Percentiles rank a stretch among this genome's conserved stretches.
phyloP scores from a whole-genome alignment of 64 coral and sea anemone species.

The Anthopleura sola region DNA sequence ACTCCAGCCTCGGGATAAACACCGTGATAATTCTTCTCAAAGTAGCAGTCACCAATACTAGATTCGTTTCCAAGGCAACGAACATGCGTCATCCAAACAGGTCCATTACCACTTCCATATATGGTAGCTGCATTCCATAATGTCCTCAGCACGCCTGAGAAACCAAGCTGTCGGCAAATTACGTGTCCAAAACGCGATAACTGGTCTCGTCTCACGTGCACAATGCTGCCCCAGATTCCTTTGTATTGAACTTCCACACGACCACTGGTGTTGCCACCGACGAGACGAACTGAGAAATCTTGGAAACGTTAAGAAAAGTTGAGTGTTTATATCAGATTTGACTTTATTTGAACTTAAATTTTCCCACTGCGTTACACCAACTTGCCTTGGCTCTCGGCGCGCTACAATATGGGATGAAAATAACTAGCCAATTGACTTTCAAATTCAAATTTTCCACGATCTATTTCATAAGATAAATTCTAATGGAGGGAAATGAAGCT shows the following conservation, averaged over 20 bases:
- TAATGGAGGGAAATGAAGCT: too few species aligned
- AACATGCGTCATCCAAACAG: conserved; percentile 57
- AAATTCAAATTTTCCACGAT: too few species aligned
- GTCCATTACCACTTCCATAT: conserved; percentile 44
- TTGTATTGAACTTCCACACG: conserved; percentile 45
- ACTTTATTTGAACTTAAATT: too few species aligned
- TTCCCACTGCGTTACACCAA: too few species aligned
- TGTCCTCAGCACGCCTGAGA: not conserved
- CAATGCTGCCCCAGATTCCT: conserved; percentile 57
- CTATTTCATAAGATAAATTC: too few species aligned
- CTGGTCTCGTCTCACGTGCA: conserved; percentile 18
- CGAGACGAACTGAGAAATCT: conserved; percentile 42
- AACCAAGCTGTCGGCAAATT: conserved; percentile 50
- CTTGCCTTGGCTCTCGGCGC: too few species aligned
- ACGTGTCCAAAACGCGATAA: conserved; percentile 20
- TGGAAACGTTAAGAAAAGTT: not conserved
- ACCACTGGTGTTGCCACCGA: conserved; percentile 29
- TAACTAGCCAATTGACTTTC: too few species aligned
- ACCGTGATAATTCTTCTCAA: conserved; percentile 17
- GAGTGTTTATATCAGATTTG: too few species aligned
- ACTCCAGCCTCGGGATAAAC: conserved; percentile 40
- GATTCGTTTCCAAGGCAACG: conserved; percentile 37
- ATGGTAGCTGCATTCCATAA: conserved; percentile 15
- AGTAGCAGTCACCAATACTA: conserved; percentile 28
- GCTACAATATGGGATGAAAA: too few species aligned